Evolutionary conservation across 2,888 invertebrate genomes (phyloP).

Genomic region (Nemotelus nigrinus): DNA sequence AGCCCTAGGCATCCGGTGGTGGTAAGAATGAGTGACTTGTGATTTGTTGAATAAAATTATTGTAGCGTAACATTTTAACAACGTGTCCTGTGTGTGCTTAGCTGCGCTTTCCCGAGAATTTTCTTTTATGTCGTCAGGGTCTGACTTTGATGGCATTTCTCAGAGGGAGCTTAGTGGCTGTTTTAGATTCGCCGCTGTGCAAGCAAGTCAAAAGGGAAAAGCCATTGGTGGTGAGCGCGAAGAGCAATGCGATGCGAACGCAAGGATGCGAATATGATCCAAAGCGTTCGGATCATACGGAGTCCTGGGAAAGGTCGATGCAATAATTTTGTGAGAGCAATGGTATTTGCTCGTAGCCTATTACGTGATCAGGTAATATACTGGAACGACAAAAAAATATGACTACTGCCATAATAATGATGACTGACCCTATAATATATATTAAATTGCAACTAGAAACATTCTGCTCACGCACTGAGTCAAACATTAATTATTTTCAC

Average conservation of each 20-base stretch:
- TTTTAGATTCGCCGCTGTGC: not conserved
- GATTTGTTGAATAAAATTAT: slow-evolving; percentile 43
- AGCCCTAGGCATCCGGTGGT: not conserved
- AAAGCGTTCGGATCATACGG: too few relatives aligned
- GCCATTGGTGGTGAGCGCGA: not conserved
- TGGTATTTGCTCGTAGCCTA: too few relatives aligned
- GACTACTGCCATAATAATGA: too few relatives aligned
- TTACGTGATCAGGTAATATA: too few relatives aligned
- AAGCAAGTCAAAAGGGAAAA: slow-evolving; percentile 32
- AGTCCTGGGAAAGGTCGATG: too few relatives aligned
- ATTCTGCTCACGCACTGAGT: too few relatives aligned
- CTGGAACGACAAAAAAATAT: too few relatives aligned
- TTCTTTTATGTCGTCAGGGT: slow-evolving; percentile 25
- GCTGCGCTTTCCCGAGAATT: slow-evolving; percentile 33
- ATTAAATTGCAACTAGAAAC: too few relatives aligned
- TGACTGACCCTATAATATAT: too few relatives aligned
- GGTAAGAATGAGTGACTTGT: slow-evolving; percentile 25
- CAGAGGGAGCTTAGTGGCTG: slow-evolving; percentile 1
- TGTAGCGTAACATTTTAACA: slow-evolving; percentile 44
- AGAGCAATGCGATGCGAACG: too few relatives aligned
- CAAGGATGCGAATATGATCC: too few relatives aligned
- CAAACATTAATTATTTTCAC: slow-evolving; percentile 16
- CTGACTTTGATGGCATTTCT: slow-evolving; percentile 29
- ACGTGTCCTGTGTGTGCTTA: slow-evolving; percentile 42
- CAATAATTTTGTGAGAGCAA: too few relatives aligned